These are phyloP conservation scores for Diaprepes abbreviatus DNA, from an alignment of 2,888 invertebrate species.

Conservation along the genomic window DNA sequence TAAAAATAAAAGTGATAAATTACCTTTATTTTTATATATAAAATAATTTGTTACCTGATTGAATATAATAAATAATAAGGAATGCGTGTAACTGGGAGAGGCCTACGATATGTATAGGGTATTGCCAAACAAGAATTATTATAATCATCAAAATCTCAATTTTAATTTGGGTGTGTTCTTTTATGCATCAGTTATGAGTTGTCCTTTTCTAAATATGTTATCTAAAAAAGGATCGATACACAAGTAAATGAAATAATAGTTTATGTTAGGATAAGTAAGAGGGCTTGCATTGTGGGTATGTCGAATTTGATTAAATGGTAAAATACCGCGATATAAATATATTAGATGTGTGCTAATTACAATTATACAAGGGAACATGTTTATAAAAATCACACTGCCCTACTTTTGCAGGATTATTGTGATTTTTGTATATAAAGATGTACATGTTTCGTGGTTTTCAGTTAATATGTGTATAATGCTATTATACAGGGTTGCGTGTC, in stretches of 20 bases:
- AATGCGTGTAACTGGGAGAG: conserved; percentile 1
- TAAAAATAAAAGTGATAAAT: background rate
- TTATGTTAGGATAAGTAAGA: background rate
- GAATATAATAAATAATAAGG: background rate
- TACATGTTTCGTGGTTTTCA: too few species aligned
- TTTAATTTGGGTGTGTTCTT: too few species aligned
- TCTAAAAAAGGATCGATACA: too few species aligned
- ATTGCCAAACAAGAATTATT: background rate
- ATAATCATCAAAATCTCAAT: background rate
- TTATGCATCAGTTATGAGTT: too few species aligned
- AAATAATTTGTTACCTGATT: background rate
- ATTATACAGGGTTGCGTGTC: too few species aligned
- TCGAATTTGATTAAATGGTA: background rate
- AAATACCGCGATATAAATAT: too few species aligned
- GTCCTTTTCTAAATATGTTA: too few species aligned
- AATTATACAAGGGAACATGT: background rate
- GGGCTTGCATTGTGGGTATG: background rate
- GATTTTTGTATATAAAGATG: too few species aligned
- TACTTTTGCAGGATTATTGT: too few species aligned
- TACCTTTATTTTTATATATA: background rate
- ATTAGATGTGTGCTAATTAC: too few species aligned
- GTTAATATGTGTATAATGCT: too few species aligned
- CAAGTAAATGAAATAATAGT: too few species aligned
- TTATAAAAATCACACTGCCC: background rate
- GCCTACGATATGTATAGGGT: background rate